Base-by-base conservation (phyloP, 1,140 invertebrate species). In the Chrysoperla carnea region DNA sequence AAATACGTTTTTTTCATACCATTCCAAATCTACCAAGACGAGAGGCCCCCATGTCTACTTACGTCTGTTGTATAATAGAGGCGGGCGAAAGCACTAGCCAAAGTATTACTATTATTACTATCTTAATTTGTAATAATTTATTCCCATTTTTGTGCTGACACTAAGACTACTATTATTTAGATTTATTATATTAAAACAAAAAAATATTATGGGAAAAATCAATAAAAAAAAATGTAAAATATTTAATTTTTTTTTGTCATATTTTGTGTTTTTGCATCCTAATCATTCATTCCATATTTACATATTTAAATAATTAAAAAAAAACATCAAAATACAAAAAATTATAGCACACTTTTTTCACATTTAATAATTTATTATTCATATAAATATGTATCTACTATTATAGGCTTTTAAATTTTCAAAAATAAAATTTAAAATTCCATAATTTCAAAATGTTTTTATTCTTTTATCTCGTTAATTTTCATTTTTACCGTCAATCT, bases 61-160 rank as follows among this genome's bases (percentile, higher is more conserved):
- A 11, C 36, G 23, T 17, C 27, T 48, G 49, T 50, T 50, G 47
- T 46, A 48, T 43, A 45, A 48, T 46, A 47, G 44, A 37, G 41
- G 44, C 45, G 48, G 43, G 47, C 46, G 29, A 23, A 51, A 52
- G 49, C 54, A 55, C 52, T 54, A 58, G 56, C 56, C 56, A 58
- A 58, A 58, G 56, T 58, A 58, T 58, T 58, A 52, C 47, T 51
- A 50, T 13, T 41, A 41, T 41, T 28, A 49, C 46, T 47, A 35
- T 42, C 37, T 42, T 46, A 33, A 42, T 48, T 50, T 56, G 53
- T 54, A 53, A 50, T 57, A 52, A 55, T 55, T 58, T 56, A 55
- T 55, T 55, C 28, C 51, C 50, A 46, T 55, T 48, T 23, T 23
- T 54, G 54, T 33, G 31, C 31, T 33, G 31, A 33, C 31, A 33